These are phyloP conservation scores for Actinopyga echinites DNA, from an alignment of 53 echinoderm and acorn worm species.

Conservation along the genomic window DNA sequence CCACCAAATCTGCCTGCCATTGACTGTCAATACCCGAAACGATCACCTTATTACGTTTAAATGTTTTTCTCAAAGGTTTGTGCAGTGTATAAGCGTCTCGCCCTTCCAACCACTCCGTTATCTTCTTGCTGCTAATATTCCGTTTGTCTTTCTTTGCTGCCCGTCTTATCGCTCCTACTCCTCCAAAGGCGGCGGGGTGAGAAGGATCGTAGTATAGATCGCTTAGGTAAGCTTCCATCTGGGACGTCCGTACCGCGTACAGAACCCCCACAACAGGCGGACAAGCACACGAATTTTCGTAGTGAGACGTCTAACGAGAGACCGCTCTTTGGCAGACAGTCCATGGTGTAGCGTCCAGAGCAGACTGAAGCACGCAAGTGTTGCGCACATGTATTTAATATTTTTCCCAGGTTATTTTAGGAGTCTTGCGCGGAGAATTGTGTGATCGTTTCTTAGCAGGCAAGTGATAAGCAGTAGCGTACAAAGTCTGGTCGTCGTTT, in stretches of 20 bases:
- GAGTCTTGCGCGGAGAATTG: no score
- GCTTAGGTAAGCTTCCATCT: conserved; percentile 47
- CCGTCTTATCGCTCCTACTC: conserved; percentile 28
- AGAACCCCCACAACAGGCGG: no score
- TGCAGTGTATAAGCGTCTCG: no score
- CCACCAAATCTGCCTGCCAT: conserved; percentile 55
- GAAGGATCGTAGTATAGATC: conserved; percentile 67
- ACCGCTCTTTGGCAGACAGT: background rate
- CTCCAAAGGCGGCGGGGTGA: no score
- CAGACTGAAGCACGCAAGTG: background rate
- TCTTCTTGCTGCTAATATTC: no score
- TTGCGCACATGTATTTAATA: no score
- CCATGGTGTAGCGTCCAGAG: background rate
- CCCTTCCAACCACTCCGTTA: no score
- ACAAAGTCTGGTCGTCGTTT: background rate
- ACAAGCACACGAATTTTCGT: conserved; percentile 32
- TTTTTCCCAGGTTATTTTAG: no score
- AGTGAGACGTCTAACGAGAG: background rate
- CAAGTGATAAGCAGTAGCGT: background rate
- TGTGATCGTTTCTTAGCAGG: background rate
- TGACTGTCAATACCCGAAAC: conserved; percentile 45
- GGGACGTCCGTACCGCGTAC: conserved; percentile 11
- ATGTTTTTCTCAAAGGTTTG: conserved; percentile 3
- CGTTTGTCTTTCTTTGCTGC: background rate
- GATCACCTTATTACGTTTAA: conserved; percentile 44